Base-by-base conservation (phyloP, 2,113 vertebrate genomes). In the Promerops cafer region DNA sequence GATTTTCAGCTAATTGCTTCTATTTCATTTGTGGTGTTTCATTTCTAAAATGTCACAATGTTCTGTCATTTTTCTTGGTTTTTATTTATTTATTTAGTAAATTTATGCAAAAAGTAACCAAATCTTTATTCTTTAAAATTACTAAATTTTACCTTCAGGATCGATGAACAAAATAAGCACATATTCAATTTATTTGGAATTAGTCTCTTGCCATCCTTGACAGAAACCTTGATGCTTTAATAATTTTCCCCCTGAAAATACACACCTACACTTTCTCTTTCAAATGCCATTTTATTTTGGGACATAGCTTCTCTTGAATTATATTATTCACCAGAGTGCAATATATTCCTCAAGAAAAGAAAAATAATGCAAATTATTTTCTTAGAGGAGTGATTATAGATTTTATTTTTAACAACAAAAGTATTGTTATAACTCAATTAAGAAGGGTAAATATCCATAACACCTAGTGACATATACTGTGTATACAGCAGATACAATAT, bases 1-100 rank as follows among this genome's bases (percentile, higher is more conserved):
- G 53, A 69, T 90, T 95, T 91, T 83, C 69, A 79, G 37, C 70
- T 93, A 85, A 87, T 90, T 93, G n/a, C 24, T 71, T 83, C 70
- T 47, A 9, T 82, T 91, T 91, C 15, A 60, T 76, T 82, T 52
- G 11, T n/a, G 69, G 28, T 1, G 22, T 21, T 87, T 89, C 4
- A 40, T 22, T 75, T 78, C 22, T 54, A 39, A 87, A 74, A 70
- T 63, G 44, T 47, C 44, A 70, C 61, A 74, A 39, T 39, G 4
- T 63, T 87, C 65, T 54, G 33, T 63, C 56, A n/a, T 63, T 66
- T 52, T 40, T 71, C 23, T 74, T 3, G 3, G 18, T 27, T 10
- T 53, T 47, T n/a, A 18, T 45, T 71, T 79, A 30, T 79, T 40
- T 79, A 26, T 66, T 60, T 60, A n/a, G 11, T 65, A n/a, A 54